These are phyloP conservation scores for Xiphorhynchus elegans DNA, from an alignment of 2,113 vertebrate genomes.

Conservation along the genomic window DNA sequence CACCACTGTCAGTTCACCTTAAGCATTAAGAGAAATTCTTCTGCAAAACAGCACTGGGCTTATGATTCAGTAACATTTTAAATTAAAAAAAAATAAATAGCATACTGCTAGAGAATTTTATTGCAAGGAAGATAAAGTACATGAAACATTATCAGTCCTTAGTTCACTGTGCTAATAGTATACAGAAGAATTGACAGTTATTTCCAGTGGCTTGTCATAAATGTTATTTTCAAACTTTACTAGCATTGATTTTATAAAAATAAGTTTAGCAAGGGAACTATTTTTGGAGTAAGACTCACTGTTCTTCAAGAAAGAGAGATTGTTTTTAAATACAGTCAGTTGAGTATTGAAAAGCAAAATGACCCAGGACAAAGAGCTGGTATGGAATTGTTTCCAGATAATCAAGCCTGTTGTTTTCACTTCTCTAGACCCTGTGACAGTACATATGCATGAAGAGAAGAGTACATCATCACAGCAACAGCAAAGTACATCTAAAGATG, in stretches of 20 bases:
- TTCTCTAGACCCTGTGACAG: constrained; percentile 42
- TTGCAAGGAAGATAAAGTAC: neutral
- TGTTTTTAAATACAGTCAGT: neutral
- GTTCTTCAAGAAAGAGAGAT: neutral
- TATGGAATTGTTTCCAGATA: neutral
- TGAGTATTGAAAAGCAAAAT: neutral
- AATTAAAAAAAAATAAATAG: neutral
- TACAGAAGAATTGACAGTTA: neutral
- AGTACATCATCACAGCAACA: constrained; percentile 23
- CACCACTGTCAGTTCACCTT: neutral
- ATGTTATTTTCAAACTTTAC: neutral
- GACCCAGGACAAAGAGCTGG: neutral
- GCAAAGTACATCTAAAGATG: constrained; percentile 37
- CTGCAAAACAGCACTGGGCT: neutral
- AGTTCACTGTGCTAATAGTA: neutral
- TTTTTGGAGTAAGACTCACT: neutral
- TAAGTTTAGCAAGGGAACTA: neutral
- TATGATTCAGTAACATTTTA: neutral
- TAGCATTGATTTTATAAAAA: neutral
- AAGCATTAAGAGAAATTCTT: neutral
- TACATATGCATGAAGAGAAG: constrained; percentile 29
- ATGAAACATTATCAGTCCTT: neutral
- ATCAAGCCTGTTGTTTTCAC: neutral
- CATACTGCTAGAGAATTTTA: neutral
- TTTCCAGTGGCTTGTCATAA: neutral